These are phyloP conservation scores for Macrobrachium rosenbergii DNA, from an alignment of 1,140 invertebrate genomes.

Conservation along the genomic window DNA sequence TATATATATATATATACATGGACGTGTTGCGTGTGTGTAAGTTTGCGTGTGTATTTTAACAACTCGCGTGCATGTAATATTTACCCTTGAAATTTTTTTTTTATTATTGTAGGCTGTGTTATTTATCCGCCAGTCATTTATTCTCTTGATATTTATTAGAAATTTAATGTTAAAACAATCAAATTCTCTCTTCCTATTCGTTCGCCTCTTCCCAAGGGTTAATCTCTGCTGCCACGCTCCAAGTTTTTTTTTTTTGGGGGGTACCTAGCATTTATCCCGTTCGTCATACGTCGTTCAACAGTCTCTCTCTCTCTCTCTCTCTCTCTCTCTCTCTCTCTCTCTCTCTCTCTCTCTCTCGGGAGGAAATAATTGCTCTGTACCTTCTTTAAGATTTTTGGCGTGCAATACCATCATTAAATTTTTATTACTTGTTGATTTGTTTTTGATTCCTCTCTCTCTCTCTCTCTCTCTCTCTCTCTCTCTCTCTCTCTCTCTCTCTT, in stretches of 20 bases:
- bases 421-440: neutral
- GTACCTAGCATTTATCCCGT: neutral
- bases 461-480: neutral
- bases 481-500: constrained; percentile 12
- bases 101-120: neutral
- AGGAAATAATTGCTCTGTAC: too few species aligned
- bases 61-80: neutral
- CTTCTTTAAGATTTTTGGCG: too few species aligned
- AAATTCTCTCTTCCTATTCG: neutral
- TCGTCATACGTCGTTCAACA: neutral
- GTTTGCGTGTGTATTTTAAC: constrained; percentile 1
- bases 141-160: neutral
- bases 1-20: constrained; percentile 5
- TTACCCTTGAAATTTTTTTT: neutral
- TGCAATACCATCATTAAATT: too few species aligned
- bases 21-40: neutral
- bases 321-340: neutral
- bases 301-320: constrained; percentile 18
- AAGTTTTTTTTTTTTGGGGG: neutral
- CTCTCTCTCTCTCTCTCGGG: constrained; percentile 15
- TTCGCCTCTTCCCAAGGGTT: neutral
- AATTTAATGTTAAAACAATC: neutral
- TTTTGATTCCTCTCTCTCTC: neutral
- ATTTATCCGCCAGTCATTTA: neutral
- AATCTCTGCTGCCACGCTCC: neutral